These are phyloP conservation scores for Philhelius pedissequus DNA, from an alignment of 2,888 invertebrate species.

Conservation along the genomic window DNA sequence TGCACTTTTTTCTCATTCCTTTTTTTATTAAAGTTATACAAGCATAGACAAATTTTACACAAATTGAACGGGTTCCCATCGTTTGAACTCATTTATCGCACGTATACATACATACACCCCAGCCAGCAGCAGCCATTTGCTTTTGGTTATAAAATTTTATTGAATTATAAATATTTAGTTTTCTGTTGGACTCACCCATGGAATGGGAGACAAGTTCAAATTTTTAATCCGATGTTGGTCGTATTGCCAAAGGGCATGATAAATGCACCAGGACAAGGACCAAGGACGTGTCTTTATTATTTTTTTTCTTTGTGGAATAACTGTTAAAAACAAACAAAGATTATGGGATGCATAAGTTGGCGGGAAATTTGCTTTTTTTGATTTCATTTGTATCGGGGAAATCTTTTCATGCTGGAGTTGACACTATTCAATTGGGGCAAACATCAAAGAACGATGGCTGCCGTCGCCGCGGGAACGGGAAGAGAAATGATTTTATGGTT, in stretches of 20 bases:
- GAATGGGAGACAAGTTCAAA: not conserved
- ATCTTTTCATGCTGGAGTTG: not conserved
- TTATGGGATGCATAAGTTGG: not conserved
- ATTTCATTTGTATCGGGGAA: too few relatives aligned
- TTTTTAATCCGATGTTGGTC: not conserved
- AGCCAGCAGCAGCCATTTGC: not conserved
- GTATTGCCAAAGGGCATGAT: not conserved
- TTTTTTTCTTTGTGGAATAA: not conserved
- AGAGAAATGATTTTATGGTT: too few relatives aligned
- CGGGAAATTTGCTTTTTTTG: not conserved
- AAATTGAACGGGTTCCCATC: slow-evolving; percentile 21
- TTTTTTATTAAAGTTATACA: not conserved
- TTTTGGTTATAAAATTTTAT: slow-evolving; percentile 11
- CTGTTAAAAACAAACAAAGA: not conserved
- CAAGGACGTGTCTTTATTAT: not conserved
- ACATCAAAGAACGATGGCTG: not conserved
- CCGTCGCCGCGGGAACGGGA: too few relatives aligned
- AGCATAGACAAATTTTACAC: slow-evolving; percentile 14
- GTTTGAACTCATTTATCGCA: slow-evolving; percentile 24
- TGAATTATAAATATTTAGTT: not conserved
- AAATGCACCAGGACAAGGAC: too few relatives aligned
- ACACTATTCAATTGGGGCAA: slow-evolving; percentile 3
- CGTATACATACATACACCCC: not conserved
- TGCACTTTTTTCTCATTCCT: not conserved
- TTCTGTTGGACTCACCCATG: not conserved